These are phyloP conservation scores for Agrilus mali DNA, from an alignment of 2,888 invertebrate species.

Conservation along the genomic window DNA sequence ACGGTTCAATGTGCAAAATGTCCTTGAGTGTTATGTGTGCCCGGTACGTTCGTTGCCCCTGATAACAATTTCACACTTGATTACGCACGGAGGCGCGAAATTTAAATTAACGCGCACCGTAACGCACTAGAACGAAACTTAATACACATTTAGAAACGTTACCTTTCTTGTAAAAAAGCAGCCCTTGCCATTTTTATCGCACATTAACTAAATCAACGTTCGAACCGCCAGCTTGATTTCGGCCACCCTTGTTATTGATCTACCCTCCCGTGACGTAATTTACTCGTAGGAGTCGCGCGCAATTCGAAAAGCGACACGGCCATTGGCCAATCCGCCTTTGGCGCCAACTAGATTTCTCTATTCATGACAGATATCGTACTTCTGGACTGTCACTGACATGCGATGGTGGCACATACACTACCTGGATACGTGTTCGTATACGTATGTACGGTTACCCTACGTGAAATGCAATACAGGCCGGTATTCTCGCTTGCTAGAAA, in stretches of 20 bases:
- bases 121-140: slow-evolving; percentile 5
- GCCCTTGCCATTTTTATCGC: slow-evolving; percentile 58
- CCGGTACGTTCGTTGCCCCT: slow-evolving; percentile 13
- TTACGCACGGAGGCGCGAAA: slow-evolving; percentile 14
- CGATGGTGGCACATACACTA: too few relatives aligned
- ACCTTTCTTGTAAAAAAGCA: slow-evolving; percentile 56
- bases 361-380: slow-evolving; percentile 20
- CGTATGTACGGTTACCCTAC: too few relatives aligned
- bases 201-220: slow-evolving; percentile 40
- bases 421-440: too few relatives aligned
- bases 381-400: background rate
- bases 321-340: slow-evolving; percentile 23
- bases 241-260: slow-evolving; percentile 27
- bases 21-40: slow-evolving; percentile 12
- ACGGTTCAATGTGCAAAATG: slow-evolving; percentile 12
- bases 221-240: slow-evolving; percentile 26
- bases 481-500: too few relatives aligned
- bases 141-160: slow-evolving; percentile 23
- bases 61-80: slow-evolving; percentile 9
- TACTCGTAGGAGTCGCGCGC: slow-evolving; percentile 17
- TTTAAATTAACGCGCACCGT: slow-evolving; percentile 9
- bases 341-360: slow-evolving; percentile 28
- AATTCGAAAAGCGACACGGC: slow-evolving; percentile 11
- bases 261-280: slow-evolving; percentile 22
- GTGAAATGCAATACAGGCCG: too few relatives aligned